Evolutionary conservation across 2,797 vertebrate genomes (phyloP), one percentile per base, ranked within the genome.

Genomic region (Gila robusta): DNA sequence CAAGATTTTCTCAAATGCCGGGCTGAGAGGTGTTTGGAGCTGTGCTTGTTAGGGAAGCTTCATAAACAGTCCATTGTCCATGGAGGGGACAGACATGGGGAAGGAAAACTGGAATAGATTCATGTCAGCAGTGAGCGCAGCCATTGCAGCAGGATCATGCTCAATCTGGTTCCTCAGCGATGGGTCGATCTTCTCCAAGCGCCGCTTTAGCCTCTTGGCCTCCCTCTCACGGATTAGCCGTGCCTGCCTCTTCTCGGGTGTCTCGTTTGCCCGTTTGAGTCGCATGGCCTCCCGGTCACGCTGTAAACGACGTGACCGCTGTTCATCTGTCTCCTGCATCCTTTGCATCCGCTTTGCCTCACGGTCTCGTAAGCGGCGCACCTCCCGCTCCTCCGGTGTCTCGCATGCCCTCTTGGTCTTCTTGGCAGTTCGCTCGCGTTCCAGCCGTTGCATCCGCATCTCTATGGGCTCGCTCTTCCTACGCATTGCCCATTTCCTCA

Each of bases 161-260:
- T 98, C 98, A 54, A 99, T 99, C 93, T 99, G 98, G 7, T 97
- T 97, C 90, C 97, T 96, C 86, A 99, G 93, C 89, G 97, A 97
- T 44, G 99, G 98, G 95, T 99, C 98, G 91, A 99, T 98, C 95
- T 99, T 99, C 93, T 99, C 98, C 89, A 99, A 93, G 54, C 98
- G 95, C 3, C 98, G 94, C 88, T 99, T 99, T 82, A 99, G 96
- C 91, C 97, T 91, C 95, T 99, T 99, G 37, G 98, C 98, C 91
- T 99, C 98, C 0, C 98, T 94, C 91, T 99, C 98, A 0, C 98
- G 96, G 88, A 99, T 96, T 70, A 99, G 96, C 91, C 98, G 92
- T 0, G 98, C 97, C 89, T 99, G 98, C 69, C 98, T 94, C 92
- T 98, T 99, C 92, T 99, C 98, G 0, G 98, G 98, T 2, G 98